Percentiles rank a stretch among this genome's conserved stretches.
These are phyloP conservation scores for Exocentrus adspersus DNA, from an alignment of 2,888 invertebrate species.

Conservation along the genomic window DNA sequence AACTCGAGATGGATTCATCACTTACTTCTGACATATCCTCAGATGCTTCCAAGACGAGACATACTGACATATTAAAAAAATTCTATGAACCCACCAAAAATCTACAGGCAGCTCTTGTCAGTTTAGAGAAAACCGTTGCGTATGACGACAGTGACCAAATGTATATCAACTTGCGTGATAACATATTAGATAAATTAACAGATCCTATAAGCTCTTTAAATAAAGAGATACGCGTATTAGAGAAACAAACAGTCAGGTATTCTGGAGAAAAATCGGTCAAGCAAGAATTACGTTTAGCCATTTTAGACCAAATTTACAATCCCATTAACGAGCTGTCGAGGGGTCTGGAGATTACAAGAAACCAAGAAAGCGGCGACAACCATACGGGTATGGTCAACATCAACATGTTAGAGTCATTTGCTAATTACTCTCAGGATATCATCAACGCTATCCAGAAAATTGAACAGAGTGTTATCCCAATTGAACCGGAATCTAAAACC, in stretches of 20 bases:
- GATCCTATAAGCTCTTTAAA: constrained; percentile 54
- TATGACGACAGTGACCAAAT: constrained; percentile 49
- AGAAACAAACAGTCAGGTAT: constrained; percentile 56
- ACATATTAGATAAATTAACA: constrained; percentile 54
- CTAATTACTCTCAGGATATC: constrained; percentile 55
- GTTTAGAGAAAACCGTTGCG: constrained; percentile 47
- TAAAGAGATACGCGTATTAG: constrained; percentile 55
- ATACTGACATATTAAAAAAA: constrained; percentile 41
- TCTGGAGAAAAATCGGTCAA: constrained; percentile 56
- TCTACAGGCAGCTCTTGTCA: constrained; percentile 63
- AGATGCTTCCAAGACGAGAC: constrained; percentile 32
- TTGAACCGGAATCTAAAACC: constrained; percentile 18
- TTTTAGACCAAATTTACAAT: constrained; percentile 72
- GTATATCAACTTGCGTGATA: constrained; percentile 47
- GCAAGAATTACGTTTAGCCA: constrained; percentile 65
- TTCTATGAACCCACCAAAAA: constrained; percentile 59
- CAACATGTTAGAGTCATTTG: constrained; percentile 55
- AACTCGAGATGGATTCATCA: constrained; percentile 19
- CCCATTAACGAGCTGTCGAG: constrained; percentile 72
- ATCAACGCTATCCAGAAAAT: constrained; percentile 55
- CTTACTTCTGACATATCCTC: constrained; percentile 53
- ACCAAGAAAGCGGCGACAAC: constrained; percentile 47
- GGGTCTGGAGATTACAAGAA: constrained; percentile 67
- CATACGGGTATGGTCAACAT: constrained; percentile 49
- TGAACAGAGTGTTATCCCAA: constrained; percentile 42